phyloP scores from a whole-genome alignment of 2,113 vertebrate species.

The Ancistrus triradiatus region DNA sequence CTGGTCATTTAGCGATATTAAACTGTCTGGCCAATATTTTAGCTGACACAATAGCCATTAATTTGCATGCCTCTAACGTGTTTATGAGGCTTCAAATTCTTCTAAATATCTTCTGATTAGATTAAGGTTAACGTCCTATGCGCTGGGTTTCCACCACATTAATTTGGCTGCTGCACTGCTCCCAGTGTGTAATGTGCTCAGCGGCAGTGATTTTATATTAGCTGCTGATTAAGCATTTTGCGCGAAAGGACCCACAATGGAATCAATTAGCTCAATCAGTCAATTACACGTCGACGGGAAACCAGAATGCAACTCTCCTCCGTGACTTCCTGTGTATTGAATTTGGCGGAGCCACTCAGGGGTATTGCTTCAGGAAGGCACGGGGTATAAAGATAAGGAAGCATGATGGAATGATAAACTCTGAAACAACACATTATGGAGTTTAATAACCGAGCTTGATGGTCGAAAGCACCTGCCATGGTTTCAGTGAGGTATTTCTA shows the following conservation, averaged over 20 bases:
- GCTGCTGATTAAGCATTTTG: constrained; percentile 24
- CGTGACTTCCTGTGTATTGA: constrained; percentile 12
- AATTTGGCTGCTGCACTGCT: background rate
- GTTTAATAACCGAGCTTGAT: too few relatives aligned
- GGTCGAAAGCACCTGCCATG: too few relatives aligned
- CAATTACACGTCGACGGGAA: constrained; percentile 36
- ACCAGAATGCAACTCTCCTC: constrained; percentile 20
- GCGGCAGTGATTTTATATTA: constrained; percentile 2
- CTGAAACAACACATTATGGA: background rate
- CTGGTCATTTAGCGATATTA: constrained; percentile 19
- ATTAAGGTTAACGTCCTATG: background rate
- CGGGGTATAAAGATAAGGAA: constrained; percentile 21
- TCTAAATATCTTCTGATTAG: background rate
- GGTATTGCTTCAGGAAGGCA: constrained; percentile 27
- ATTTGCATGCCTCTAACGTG: constrained; percentile 4
- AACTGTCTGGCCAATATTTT: background rate
- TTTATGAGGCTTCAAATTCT: constrained; percentile 10
- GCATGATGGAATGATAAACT: background rate
- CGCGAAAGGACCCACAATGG: constrained; percentile 17
- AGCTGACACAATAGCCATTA: background rate
- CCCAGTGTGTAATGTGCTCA: background rate
- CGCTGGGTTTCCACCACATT: background rate
- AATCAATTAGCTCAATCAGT: constrained; percentile 43
- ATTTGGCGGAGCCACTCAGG: constrained; percentile 7
- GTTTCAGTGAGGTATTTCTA: too few relatives aligned